Base-by-base conservation (phyloP, 2,888 invertebrate genomes). In the Pheosia tremula region DNA sequence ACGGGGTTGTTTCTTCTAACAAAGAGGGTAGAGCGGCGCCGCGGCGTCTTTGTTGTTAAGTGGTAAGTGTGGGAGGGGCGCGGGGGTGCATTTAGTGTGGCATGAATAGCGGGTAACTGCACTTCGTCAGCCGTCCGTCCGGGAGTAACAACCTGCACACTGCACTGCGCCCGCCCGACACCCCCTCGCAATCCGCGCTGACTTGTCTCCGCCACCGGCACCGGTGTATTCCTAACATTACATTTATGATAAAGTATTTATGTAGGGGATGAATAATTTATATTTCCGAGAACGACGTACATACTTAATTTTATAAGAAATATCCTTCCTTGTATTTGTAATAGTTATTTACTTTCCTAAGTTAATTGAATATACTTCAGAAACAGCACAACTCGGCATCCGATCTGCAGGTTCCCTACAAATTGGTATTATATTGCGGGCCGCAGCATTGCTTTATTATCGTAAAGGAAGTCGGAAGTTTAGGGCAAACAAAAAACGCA, bases 21-120 rank as follows among this genome's bases (percentile, higher is more conserved):
- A 91, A 91, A 91, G 93, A 90, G 89, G 87, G 88, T 88, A 88
- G 87, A 90, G 89, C 90, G 88, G 87, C 90, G 88, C 91, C 91
- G 89, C 90, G 88, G 87, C 90, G 88, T 91, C 91, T 93, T 91
- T 92, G 91, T 92, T 89, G 89, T 88, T 88, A 90, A 92, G 91
- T 92, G 91, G 89, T 87, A 79, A 79, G 75, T 74, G 81, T 77
- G 77, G 77, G 72, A 77, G 78, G 79, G 77, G 81, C 66, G 78
- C 79, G 75, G 85, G 87, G 88, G 83, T 85, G 88, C 88, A 86
- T 89, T 90, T 89, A 90, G 90, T 87, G 88, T 82, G 82, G 85
- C 86, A 86, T 89, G 91, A 90, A 88, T 90, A 89, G 87, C 88
- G 89, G 87, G 90, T 89, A 90, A 90, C 89, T 91, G 91, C 91